Base-by-base conservation (phyloP, 2,113 vertebrate species). In the Coturnix japonica region DNA sequence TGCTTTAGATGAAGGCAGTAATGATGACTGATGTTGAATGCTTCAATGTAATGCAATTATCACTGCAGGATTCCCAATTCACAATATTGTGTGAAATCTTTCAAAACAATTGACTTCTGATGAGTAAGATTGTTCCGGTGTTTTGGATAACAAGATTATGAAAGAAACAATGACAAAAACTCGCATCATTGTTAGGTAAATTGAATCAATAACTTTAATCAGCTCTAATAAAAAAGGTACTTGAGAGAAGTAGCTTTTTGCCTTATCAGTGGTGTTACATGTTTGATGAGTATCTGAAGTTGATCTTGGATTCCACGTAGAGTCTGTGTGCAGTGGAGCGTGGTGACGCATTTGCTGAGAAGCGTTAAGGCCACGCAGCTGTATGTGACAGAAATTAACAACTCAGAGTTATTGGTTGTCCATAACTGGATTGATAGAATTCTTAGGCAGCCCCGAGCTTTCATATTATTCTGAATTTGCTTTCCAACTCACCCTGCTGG, bases 201-300 rank as follows among this genome's bases (percentile, higher is more conserved):
- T 89, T 26, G 79, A 78, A 93, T 87, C 65, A 70, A 71, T 95
- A 85, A 85, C 69, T 87, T 80, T 60, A 89, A 83, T 93, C 79
- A 79, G 72, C 33, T 30, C 44, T 76, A 87, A 91, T 92, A 71
- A 81, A 93, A 89, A 81, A 77, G 46, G 6, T 69, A 74, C 41
- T 91, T 85, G 39, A 43, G 85, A 41, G 47, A 89, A 73, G 76
- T 28, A 75, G 54, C 54, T 66, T 91, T 94, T 79, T 67, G 57
- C 30, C 75, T 85, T 83, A 54, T 16, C 30, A 47, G 37, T 54
- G 30, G 54, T 53, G 20, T 57, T 71, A n/a, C 18, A 35, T 82
- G 41, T 87, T 77, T 63, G 54, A 74, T 65, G 54, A 71, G 16
- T 54, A 18, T 74, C 31, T 71, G 81, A 33, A 56, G 63, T 30